phyloP scores from a whole-genome alignment of 2,113 vertebrate genomes.

The Microcebus tavaratra region DNA sequence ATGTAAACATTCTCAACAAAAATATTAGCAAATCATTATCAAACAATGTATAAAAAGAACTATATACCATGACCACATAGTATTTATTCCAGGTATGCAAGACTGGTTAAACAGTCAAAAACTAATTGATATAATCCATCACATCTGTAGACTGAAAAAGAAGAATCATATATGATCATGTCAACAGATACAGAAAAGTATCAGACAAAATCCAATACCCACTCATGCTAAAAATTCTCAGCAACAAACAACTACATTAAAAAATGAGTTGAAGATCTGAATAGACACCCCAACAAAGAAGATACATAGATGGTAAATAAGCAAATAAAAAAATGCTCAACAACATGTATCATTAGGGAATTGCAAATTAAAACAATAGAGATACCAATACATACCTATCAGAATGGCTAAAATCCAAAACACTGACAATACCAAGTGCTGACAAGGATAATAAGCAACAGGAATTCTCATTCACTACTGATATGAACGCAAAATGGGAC shows the following conservation, averaged over 20 bases:
- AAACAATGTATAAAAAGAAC: neutral
- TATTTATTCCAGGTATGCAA: neutral
- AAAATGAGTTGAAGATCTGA: neutral
- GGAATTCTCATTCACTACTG: neutral
- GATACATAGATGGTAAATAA: neutral
- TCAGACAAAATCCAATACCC: neutral
- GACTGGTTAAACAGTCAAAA: slow-evolving; percentile 14
- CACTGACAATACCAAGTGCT: neutral
- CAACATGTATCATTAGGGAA: neutral
- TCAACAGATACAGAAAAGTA: neutral
- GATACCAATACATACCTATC: neutral
- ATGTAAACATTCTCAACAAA: neutral
- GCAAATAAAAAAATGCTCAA: neutral
- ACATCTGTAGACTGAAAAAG: neutral
- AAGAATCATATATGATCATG: neutral
- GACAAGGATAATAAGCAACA: neutral
- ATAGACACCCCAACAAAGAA: neutral
- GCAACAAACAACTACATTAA: neutral
- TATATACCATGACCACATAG: neutral
- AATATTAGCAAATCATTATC: neutral
- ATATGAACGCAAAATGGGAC: neutral
- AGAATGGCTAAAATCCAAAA: neutral
- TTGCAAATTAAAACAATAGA: neutral
- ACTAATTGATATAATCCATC: neutral
- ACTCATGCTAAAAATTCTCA: neutral